These are phyloP conservation scores for Xanthia icteritia DNA, from an alignment of 2,888 invertebrate species.

Conservation along the genomic window DNA sequence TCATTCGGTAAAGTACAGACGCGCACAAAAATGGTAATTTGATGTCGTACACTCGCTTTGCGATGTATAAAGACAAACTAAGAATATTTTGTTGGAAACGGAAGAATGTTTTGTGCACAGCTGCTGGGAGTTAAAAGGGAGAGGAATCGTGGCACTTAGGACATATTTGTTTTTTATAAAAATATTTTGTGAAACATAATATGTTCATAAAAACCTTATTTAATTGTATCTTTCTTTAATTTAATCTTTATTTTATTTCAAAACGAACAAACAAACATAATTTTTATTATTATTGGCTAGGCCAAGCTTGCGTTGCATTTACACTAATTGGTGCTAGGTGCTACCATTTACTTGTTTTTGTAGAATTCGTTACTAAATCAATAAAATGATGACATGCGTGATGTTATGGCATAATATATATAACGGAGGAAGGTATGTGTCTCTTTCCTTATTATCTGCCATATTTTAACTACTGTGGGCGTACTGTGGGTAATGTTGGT, in stretches of 20 bases:
- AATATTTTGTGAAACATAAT: background rate
- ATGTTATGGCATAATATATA: too few relatives aligned
- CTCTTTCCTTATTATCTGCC: too few relatives aligned
- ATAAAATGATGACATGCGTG: too few relatives aligned
- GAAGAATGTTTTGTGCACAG: constrained; percentile 71
- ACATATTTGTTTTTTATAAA: too few relatives aligned
- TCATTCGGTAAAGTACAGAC: constrained; percentile 70
- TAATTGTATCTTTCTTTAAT: background rate
- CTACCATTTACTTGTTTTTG: background rate
- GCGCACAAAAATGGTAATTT: constrained; percentile 77
- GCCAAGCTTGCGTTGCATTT: background rate
- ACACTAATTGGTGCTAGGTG: background rate
- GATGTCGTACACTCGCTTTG: constrained; percentile 68
- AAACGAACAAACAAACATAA: background rate
- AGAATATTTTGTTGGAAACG: constrained; percentile 73
- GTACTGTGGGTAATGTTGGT: too few relatives aligned
- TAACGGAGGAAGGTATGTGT: too few relatives aligned
- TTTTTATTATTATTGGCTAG: background rate
- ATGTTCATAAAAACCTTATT: background rate
- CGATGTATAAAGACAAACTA: constrained; percentile 74
- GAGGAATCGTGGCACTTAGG: constrained; percentile 13
- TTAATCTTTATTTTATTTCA: background rate
- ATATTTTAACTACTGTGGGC: too few relatives aligned
- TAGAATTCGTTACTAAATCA: too few relatives aligned
- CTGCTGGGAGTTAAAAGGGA: constrained; percentile 60